Evolutionary conservation across 2,888 invertebrate species (phyloP), one percentile per base, ranked within the genome.

Genomic region (Ischnus inquisitorius): DNA sequence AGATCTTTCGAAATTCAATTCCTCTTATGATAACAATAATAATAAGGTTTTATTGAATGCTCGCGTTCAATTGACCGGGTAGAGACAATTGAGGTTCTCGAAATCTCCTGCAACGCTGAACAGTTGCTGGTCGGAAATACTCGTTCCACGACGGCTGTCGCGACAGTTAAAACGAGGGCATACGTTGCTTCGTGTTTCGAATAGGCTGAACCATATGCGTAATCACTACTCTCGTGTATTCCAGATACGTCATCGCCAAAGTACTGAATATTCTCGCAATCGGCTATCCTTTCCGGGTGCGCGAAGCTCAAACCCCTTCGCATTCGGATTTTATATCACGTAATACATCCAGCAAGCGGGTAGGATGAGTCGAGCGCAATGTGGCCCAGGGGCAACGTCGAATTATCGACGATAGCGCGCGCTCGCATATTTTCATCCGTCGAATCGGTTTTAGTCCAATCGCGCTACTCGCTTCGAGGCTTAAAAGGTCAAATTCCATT

Each of bases 111-210:
- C 16, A 51, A 51, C 16, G n/a, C 8, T 8, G 51, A 2, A 51
- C 16, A 34, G 14, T n/a, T 80, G 85, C 88, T 92, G 92, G 92
- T 92, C 92, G 91, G 89, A 91, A 92, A 92, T 91, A 89, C 92
- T 90, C 92, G 92, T 92, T 91, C 89, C 87, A 88, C 80, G 88
- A 89, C 88, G 85, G 89, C 89, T 90, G 91, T 91, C 92, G 89
- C 87, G 87, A 88, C n/a, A 89, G 88, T 90, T 91, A 12, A 22
- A 54, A 2, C 54, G 22, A 6, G 68, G 2, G n/a, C 51, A 48
- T 48, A 34, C 5, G 16, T 25, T 6, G 46, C 10, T 28, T 25
- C 25, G 41, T 16, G 48, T 14, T 5, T 34, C 51, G 41, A 60
- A 75, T 10, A 25, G 5, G 41, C 16, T n/a, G 19, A 48, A 68